Base-by-base conservation (phyloP, 92 coral and sea anemone genomes). In the Porites cylindrica region DNA sequence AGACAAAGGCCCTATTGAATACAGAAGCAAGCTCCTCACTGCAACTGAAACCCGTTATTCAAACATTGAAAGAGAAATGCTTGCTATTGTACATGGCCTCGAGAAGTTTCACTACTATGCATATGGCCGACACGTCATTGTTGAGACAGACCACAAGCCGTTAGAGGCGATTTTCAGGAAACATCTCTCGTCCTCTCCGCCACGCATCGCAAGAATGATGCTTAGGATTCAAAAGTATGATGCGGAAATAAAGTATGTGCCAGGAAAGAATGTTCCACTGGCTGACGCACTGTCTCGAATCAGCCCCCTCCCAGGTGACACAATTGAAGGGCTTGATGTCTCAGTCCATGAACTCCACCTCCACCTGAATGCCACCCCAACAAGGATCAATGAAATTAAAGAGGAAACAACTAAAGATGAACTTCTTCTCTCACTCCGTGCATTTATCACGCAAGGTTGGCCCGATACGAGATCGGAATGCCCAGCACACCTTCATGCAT, bases 121-220 rank as follows among this genome's bases (percentile, higher is more conserved):
- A 2, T 92, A 92, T 76, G 93, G 91, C 68, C 85, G 91, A 8
- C 93, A 82, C 38, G 93, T 92, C 64, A 60, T 23, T 14, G 78
- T 92, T n/a, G 92, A 91, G 51, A 68, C 96, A 54, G 93, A 93
- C 67, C 94, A 93, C 82, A 88, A 93, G 63, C 94, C 93, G 9
- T 43, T 93, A 18, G 94, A 88, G 51, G 84, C 92, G 19, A 93
- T 88, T 70, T 91, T 87, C 74, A 89, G 89, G 81, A 94, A 94
- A 71, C 92, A 80, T 70, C 51, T 90, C 64, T 77, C 94, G 14
- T 84, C 61, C 11, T 75, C 92, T 23, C 98, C 98, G 83, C 92
- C 92, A 0, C 91, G 92, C 52, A 88, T 94, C 60, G 90, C 93
- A 3, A 63, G 94, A 60, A 94, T 92, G 98, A 75, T 92, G 93